These are phyloP conservation scores for Smutsia gigantea DNA, from an alignment of 2,797 vertebrate genomes.

Conservation along the genomic window DNA sequence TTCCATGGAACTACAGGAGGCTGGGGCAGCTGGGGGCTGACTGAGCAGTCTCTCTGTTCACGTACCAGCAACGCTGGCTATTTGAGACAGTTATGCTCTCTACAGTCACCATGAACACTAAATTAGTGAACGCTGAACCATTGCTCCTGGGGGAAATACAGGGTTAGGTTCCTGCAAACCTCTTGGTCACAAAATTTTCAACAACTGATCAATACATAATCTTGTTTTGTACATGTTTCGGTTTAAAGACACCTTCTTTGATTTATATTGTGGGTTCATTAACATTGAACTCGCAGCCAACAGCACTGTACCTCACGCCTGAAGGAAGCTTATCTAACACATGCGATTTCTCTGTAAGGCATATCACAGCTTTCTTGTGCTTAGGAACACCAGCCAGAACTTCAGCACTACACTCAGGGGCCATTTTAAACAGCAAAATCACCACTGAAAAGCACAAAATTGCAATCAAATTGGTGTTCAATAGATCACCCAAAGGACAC, in stretches of 20 bases:
- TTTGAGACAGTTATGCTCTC: neutral
- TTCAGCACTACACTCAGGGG: neutral
- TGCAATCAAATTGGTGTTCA: neutral
- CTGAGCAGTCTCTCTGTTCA: neutral
- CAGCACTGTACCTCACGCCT: neutral
- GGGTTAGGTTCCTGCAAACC: neutral
- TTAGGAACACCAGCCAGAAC: neutral
- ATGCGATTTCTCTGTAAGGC: neutral
- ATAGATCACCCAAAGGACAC: neutral
- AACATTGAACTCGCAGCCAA: neutral
- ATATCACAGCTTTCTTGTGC: neutral
- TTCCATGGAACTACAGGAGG: neutral
- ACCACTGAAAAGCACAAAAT: neutral
- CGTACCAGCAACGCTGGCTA: neutral
- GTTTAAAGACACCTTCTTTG: slow-evolving; percentile 40
- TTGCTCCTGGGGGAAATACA: slow-evolving; percentile 4
- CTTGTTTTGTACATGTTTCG: slow-evolving; percentile 33
- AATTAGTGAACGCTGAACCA: slow-evolving; percentile 31
- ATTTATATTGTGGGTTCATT: slow-evolving; percentile 20
- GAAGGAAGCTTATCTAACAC: slow-evolving; percentile 1
- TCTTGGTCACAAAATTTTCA: slow-evolving; percentile 35
- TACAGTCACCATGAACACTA: slow-evolving; percentile 15
- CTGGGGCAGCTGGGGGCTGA: neutral
- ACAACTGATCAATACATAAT: neutral
- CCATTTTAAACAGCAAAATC: slow-evolving; percentile 26